Evolutionary conservation across 1,140 invertebrate genomes (phyloP).

Genomic region (Nymphalis io): DNA sequence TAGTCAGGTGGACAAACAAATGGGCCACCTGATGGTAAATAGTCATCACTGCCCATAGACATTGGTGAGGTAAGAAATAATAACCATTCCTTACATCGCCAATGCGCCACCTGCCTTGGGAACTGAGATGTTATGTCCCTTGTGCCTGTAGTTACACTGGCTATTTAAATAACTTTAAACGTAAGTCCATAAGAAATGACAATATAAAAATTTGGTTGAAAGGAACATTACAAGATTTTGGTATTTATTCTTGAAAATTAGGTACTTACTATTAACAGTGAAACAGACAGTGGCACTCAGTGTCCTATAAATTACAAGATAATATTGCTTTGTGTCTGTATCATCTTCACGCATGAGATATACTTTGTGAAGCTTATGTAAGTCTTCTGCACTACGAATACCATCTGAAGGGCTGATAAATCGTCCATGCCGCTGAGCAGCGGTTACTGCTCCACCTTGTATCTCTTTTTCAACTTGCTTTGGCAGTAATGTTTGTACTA

Average conservation of each 20-base stretch:
- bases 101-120: no score
- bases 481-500: constrained; percentile 88
- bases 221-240: no score
- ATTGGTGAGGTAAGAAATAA: no score
- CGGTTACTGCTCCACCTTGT: constrained; percentile 82
- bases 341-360: constrained; percentile 83
- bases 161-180: no score
- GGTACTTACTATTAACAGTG: constrained; percentile 84
- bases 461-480: constrained; percentile 88
- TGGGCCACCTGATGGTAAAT: no score
- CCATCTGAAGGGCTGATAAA: constrained; percentile 70
- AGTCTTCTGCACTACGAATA: constrained; percentile 83
- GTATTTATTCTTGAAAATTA: no score
- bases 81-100: no score
- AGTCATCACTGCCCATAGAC: no score
- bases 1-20: no score
- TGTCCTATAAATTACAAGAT: constrained; percentile 90
- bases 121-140: no score
- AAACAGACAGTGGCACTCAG: constrained; percentile 90
- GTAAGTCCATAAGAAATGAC: no score
- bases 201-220: constrained; percentile 1
- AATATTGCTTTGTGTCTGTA: constrained; percentile 83
- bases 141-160: no score
- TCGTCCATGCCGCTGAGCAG: constrained; percentile 68
- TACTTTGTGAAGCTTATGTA: constrained; percentile 87